These are phyloP conservation scores for Sitta europaea DNA, from an alignment of 2,113 vertebrate genomes.

Conservation along the genomic window DNA sequence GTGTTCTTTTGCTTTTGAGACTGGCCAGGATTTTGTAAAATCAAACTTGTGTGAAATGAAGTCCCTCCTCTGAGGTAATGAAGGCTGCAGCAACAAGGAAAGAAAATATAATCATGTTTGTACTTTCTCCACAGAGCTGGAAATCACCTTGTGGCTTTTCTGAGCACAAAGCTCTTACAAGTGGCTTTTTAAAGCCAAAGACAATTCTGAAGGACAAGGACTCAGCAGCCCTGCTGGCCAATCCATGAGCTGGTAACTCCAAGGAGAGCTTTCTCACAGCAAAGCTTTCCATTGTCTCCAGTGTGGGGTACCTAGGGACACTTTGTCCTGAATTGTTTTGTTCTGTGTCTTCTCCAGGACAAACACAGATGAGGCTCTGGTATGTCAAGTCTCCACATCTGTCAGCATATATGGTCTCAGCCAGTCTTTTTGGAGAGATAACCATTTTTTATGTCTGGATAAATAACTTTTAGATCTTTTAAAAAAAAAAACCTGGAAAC, in stretches of 20 bases:
- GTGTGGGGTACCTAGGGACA: fast-evolving
- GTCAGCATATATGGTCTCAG: neutral
- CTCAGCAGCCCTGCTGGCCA: neutral
- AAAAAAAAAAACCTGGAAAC: neutral
- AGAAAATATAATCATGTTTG: neutral
- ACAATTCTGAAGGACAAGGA: neutral
- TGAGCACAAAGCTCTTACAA: neutral
- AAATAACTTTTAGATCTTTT: neutral
- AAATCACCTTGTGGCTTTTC: neutral
- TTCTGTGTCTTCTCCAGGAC: neutral
- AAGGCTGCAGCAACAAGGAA: neutral
- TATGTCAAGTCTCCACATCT: neutral
- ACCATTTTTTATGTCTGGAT: neutral
- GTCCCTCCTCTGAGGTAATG: neutral
- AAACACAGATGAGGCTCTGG: neutral
- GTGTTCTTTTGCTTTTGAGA: neutral
- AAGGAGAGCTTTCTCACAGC: neutral
- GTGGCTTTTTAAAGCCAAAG: neutral
- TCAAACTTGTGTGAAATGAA: neutral
- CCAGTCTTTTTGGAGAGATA: neutral
- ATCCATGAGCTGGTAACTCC: neutral
- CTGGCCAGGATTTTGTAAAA: neutral
- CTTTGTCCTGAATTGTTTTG: neutral
- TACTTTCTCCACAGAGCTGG: neutral
- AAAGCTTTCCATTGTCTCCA: neutral